These are phyloP conservation scores for Chymomyza procnemis DNA, from an alignment of 2,888 invertebrate genomes.

Conservation along the genomic window DNA sequence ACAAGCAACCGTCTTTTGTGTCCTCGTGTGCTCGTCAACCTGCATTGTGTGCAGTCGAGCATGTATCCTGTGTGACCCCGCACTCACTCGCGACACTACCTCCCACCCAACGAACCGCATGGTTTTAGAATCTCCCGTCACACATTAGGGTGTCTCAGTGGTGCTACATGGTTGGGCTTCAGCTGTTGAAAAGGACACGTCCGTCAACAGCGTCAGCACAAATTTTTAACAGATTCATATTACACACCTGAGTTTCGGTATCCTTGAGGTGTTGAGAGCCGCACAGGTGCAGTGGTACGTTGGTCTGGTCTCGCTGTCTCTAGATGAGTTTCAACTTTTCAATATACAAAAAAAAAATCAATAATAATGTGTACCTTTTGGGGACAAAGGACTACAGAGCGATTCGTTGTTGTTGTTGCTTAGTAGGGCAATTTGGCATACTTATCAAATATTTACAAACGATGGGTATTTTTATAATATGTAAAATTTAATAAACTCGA, in stretches of 20 bases:
- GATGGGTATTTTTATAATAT: too few relatives aligned
- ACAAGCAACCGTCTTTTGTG: slow-evolving; percentile 7
- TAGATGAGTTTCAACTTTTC: neutral
- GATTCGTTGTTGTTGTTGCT: too few relatives aligned
- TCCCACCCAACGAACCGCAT: neutral
- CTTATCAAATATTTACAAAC: too few relatives aligned
- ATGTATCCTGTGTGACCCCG: neutral
- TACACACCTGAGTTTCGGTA: neutral
- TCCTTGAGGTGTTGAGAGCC: neutral
- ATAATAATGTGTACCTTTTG: neutral
- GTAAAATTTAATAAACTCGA: too few relatives aligned
- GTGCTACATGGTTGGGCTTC: neutral
- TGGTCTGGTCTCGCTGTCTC: neutral
- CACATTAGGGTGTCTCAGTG: neutral
- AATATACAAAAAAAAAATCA: neutral
- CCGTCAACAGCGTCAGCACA: neutral
- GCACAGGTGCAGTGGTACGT: neutral
- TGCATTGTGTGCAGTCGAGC: neutral
- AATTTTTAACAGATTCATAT: neutral
- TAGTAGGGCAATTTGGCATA: too few relatives aligned
- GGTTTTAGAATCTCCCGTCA: too few relatives aligned
- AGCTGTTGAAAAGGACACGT: neutral
- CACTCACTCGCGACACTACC: too few relatives aligned
- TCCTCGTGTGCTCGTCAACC: neutral
- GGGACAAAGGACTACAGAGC: neutral